Conservation (phyloP, 2,797 vertebrate species). For the Sphenopsis melanotis region DNA sequence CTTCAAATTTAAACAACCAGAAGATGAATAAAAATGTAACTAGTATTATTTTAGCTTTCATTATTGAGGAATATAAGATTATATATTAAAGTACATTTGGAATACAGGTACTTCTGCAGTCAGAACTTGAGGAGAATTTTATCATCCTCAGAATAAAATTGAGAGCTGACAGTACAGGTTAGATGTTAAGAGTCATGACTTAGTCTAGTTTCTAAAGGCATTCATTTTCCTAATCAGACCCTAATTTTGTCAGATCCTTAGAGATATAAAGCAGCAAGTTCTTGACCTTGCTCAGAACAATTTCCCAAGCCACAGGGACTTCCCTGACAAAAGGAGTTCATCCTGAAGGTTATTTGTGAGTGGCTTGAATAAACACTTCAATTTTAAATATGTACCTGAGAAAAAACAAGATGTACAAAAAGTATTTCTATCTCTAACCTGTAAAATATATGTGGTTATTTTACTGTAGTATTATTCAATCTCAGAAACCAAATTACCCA, state of each 20-base stretch:
- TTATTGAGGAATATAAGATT: neutral
- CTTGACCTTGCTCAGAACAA: neutral
- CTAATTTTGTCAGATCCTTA: neutral
- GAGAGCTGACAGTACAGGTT: neutral
- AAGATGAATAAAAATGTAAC: neutral
- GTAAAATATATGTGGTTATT: neutral
- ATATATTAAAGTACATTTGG: neutral
- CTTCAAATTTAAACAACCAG: neutral
- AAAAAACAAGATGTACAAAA: neutral
- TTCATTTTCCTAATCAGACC: neutral
- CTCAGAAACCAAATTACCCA: neutral
- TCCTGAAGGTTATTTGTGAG: neutral
- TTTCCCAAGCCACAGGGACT: neutral
- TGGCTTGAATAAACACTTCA: neutral
- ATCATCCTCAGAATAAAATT: neutral
- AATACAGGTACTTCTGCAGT: neutral
- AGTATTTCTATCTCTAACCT: neutral
- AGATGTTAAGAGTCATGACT: fast-evolving
- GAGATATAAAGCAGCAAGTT: neutral
- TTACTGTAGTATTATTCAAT: neutral
- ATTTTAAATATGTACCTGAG: neutral
- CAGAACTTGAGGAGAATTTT: neutral
- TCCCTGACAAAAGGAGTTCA: neutral
- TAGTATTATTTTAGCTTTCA: neutral
- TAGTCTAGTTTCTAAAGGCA: neutral